Evolutionary conservation across 2,797 vertebrate species (phyloP).

Genomic region (Florisuga fusca): DNA sequence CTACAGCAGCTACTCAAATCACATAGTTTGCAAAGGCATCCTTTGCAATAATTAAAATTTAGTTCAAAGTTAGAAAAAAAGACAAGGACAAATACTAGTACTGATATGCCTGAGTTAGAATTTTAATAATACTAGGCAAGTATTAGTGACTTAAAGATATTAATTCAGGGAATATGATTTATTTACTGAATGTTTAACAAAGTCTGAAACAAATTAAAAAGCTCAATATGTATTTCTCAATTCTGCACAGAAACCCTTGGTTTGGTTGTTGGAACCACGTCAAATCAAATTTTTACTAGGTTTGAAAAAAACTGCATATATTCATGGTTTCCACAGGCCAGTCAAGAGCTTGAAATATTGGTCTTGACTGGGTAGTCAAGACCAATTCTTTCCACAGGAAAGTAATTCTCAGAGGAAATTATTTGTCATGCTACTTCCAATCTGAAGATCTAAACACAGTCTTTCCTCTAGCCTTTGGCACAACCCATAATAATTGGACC

Average conservation of each 20-base stretch:
- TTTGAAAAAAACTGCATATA: conserved; percentile 62
- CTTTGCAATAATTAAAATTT: not conserved
- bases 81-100: not conserved
- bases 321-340: conserved; percentile 61
- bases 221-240: not conserved
- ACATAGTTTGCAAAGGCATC: not conserved
- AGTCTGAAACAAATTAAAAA: conserved; percentile 18
- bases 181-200: not conserved
- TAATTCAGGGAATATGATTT: not conserved
- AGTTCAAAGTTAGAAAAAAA: not conserved
- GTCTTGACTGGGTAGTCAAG: conserved; percentile 65
- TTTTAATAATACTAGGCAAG: not conserved
- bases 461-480: conserved; percentile 71
- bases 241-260: not conserved
- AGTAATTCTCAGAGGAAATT: conserved; percentile 72
- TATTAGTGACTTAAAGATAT: not conserved
- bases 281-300: conserved; percentile 58
- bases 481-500: conserved; percentile 67
- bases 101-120: not conserved
- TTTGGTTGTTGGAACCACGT: conserved; percentile 20
- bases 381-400: conserved; percentile 71
- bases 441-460: conserved; percentile 70
- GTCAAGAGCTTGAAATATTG: conserved; percentile 66
- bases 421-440: conserved; percentile 68
- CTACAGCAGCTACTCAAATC: not conserved